Evolutionary conservation across 2,888 invertebrate genomes (phyloP).

Genomic region (Caenorhabditis sp.): DNA sequence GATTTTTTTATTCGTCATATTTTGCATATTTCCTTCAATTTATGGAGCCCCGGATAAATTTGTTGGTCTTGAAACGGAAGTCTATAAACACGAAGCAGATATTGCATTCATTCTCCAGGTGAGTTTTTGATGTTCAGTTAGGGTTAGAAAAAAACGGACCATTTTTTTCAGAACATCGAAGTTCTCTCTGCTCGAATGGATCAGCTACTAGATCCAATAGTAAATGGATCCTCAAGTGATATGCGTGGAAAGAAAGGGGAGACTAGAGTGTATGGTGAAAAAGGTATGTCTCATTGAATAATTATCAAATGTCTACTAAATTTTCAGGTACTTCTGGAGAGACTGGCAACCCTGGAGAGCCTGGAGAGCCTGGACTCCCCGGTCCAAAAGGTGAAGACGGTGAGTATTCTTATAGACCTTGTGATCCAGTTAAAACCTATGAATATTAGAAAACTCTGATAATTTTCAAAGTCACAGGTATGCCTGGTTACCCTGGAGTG

Average conservation of each 20-base stretch:
- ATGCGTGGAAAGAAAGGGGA: constrained; percentile 61
- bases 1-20: neutral
- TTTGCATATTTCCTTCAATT: neutral
- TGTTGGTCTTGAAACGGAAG: constrained; percentile 60
- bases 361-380: constrained; percentile 60
- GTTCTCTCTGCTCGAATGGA: constrained; percentile 54
- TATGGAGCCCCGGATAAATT: constrained; percentile 54
- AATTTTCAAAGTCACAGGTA: constrained; percentile 43
- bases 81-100: constrained; percentile 58
- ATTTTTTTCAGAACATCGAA: constrained; percentile 51
- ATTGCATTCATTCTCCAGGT: constrained; percentile 59
- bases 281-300: too few species aligned
- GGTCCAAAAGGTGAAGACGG: constrained; percentile 65
- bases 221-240: constrained; percentile 58
- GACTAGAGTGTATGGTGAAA: constrained; percentile 62
- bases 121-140: constrained; percentile 19
- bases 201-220: constrained; percentile 53
- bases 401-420: constrained; percentile 56
- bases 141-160: neutral
- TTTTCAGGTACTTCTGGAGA: constrained; percentile 61
- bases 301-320: constrained; percentile 52
- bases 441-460: neutral
- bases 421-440: constrained; percentile 5
- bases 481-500: constrained; percentile 63
- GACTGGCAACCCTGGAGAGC: constrained; percentile 56